Conservation (phyloP, 2,888 invertebrate genomes). For the Ischnus inquisitorius region DNA sequence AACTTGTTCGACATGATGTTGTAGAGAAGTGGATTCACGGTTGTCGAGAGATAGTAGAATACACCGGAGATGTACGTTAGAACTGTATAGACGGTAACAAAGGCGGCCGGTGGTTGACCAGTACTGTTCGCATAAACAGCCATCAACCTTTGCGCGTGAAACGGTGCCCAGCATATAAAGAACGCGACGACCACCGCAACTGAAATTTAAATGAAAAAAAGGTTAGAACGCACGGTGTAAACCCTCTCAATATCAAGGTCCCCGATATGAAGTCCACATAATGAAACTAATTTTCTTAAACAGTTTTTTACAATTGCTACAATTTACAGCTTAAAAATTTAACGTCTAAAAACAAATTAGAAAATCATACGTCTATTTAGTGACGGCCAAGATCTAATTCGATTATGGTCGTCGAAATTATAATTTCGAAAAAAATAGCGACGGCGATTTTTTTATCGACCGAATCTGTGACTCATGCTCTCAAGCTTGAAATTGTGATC, state of each 20-base stretch:
- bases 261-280: too few species aligned
- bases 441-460: too few species aligned
- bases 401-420: too few species aligned
- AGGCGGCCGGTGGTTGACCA: conserved; percentile 86
- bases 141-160: conserved; percentile 95
- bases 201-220: conserved; percentile 81
- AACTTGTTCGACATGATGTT: conserved; percentile 91
- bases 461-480: too few species aligned
- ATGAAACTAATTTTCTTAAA: background rate
- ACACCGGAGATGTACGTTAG: conserved; percentile 89
- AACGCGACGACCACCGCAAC: conserved; percentile 94
- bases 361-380: too few species aligned
- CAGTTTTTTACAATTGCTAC: too few species aligned
- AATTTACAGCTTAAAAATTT: too few species aligned
- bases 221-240: background rate
- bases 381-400: too few species aligned
- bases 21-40: conserved; percentile 90
- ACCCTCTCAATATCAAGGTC: too few species aligned
- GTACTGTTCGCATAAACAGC: conserved; percentile 91
- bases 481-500: too few species aligned
- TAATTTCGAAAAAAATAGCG: too few species aligned
- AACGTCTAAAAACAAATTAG: too few species aligned
- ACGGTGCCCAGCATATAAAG: conserved; percentile 96
- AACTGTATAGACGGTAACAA: conserved; percentile 85
- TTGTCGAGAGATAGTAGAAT: conserved; percentile 90